phyloP scores from a whole-genome alignment of 2,888 invertebrate genomes.

The Cephus pulcher region DNA sequence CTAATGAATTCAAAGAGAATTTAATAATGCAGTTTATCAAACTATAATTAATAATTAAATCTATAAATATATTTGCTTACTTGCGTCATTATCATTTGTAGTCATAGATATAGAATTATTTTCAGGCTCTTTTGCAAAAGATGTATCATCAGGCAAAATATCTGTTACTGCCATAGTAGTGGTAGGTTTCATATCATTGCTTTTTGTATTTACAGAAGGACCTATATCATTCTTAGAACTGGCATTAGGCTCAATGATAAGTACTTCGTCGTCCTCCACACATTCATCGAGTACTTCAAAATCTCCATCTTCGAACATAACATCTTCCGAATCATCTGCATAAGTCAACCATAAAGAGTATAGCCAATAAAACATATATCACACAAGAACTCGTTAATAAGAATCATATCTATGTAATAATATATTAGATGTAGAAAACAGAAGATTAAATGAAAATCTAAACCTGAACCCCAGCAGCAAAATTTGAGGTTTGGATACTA shows the following conservation, averaged over 20 bases:
- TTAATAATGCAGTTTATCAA: background rate
- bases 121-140: background rate
- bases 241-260: background rate
- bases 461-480: background rate
- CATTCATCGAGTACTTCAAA: slow-evolving; percentile 55
- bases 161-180: background rate
- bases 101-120: background rate
- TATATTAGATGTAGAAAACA: background rate
- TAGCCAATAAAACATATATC: too few relatives aligned
- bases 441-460: background rate
- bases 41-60: background rate
- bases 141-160: background rate
- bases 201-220: background rate
- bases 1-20: background rate
- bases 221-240: background rate
- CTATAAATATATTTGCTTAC: background rate
- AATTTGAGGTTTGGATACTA: background rate
- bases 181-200: background rate
- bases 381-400: background rate
- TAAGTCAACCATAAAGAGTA: background rate
- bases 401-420: background rate
- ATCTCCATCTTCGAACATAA: slow-evolving; percentile 48
- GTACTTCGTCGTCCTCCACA: slow-evolving; percentile 41
- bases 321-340: background rate
- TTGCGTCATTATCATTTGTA: background rate